Evolutionary conservation across 2,113 vertebrate genomes (phyloP), one percentile per base, ranked within the genome.

Genomic region (Fukomys damarensis): DNA sequence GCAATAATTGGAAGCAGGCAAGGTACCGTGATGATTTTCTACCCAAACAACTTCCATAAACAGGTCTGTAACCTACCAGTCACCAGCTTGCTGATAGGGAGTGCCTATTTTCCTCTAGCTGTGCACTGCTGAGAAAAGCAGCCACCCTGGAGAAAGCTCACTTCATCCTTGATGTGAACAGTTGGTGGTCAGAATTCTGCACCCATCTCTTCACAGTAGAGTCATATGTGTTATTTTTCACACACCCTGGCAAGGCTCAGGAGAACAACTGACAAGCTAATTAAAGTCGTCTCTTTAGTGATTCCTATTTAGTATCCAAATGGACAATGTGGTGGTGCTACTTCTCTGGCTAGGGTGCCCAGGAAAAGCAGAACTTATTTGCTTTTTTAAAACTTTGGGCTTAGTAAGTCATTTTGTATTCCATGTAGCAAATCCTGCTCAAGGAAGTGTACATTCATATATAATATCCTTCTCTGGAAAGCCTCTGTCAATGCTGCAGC

Each of bases 171-270:
- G 61, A 89, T 91, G 14, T 89, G 91, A 94, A 86, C 89, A 95
- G 82, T 76, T 95, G 89, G 91, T 95, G 66, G 85, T 38, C 83
- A 93, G 89, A 52, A 96, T 96, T 94, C 83, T 84, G 56, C 14
- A 93, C 92, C 82, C 94, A 94, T 96, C 86, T 96, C 86, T 96
- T 97, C 93, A 94, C 68, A 97, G 88, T 35, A 97, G 61, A 95
- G 35, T 88, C 86, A 59, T 85, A 90, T 82, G 56, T 49, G 2
- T 83, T 96, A 52, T 87, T 96, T 90, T 93, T 93, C 81, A 89
- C 22, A 83, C 6, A 87, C 74, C 56, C 59, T 94, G 89, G 54
- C 82, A 94, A 94, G 74, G 24, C 82, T 95, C 72, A 70, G 43
- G 83, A 91, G 87, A 93, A 93, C 61, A 95, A 97, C 38, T 86